Percentiles rank a stretch among this genome's conserved stretches.
Evolutionary conservation across 2,888 invertebrate genomes (phyloP).

Genomic region (Metopia argyrocephala): DNA sequence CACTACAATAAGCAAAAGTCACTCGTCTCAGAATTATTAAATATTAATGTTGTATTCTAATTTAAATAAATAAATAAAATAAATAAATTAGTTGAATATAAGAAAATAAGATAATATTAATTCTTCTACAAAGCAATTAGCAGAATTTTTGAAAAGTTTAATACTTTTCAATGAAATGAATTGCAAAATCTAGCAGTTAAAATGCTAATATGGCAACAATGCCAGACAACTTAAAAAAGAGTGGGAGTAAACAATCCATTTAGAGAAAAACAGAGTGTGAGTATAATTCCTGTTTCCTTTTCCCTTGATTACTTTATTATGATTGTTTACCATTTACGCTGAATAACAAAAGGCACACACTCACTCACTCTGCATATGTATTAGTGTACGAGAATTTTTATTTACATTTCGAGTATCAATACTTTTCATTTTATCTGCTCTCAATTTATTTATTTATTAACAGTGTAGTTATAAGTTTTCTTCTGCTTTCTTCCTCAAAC

Average conservation of each 20-base stretch:
- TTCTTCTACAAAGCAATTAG: too few species aligned
- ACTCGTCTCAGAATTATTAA: too few species aligned
- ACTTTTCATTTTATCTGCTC: conserved; percentile 45
- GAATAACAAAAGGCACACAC: background rate
- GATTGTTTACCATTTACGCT: conserved; percentile 53
- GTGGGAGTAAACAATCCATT: background rate
- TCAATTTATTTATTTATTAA: conserved; percentile 4
- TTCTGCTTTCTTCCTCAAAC: background rate
- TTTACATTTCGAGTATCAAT: conserved; percentile 54
- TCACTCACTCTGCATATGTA: conserved; percentile 24
- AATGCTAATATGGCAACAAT: too few species aligned
- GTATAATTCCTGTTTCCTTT: conserved; percentile 50
- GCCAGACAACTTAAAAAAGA: too few species aligned
- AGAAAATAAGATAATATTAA: too few species aligned
- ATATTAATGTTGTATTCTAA: too few species aligned
- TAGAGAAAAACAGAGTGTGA: background rate
- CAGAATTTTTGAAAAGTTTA: too few species aligned
- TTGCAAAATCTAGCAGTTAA: too few species aligned
- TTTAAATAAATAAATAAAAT: too few species aligned
- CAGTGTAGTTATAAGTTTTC: conserved; percentile 2
- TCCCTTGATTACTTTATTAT: conserved; percentile 74
- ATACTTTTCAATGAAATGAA: too few species aligned
- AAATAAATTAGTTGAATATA: too few species aligned
- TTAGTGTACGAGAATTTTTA: conserved; percentile 20
- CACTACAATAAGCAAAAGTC: too few species aligned